Percentiles rank a stretch among this genome's conserved stretches.
Evolutionary conservation across 2,888 invertebrate species (phyloP).

Genomic region (Ecliptopera silaceata): DNA sequence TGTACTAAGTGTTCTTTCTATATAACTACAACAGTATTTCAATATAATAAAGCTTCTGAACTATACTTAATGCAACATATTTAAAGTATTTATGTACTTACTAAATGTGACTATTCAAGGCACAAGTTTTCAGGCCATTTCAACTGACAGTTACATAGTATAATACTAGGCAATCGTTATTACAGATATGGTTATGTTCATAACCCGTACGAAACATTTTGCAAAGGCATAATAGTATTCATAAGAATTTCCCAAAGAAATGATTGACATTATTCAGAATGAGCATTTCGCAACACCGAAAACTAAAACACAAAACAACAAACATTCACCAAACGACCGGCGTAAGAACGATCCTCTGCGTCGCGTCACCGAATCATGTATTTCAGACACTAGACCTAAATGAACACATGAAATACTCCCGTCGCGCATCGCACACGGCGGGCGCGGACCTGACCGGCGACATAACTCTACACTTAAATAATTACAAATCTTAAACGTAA

Average conservation of each 20-base stretch:
- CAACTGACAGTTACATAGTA: conserved; percentile 9
- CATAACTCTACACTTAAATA: conserved; percentile 72
- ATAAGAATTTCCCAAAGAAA: conserved; percentile 68
- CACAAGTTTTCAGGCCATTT: conserved; percentile 26
- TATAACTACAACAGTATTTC: too few species aligned
- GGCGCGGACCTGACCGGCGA: conserved; percentile 60
- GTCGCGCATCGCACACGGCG: conserved; percentile 55
- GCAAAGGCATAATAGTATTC: conserved; percentile 37
- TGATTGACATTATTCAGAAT: conserved; percentile 81
- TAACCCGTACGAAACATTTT: conserved; percentile 17
- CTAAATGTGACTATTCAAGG: conserved; percentile 16
- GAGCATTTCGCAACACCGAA: conserved; percentile 69
- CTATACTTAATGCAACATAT: conserved; percentile 21
- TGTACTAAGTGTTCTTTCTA: too few species aligned
- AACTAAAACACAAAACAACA: conserved; percentile 79
- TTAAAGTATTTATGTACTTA: conserved; percentile 7
- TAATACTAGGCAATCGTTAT: conserved; percentile 5
- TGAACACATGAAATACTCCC: conserved; percentile 82
- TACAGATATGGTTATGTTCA: conserved; percentile 10
- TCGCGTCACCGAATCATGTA: conserved; percentile 64
- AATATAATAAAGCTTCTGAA: conserved; percentile 17
- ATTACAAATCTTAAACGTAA: conserved; percentile 78
- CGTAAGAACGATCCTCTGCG: conserved; percentile 64
- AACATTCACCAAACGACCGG: conserved; percentile 72
- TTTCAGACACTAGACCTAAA: conserved; percentile 80